A percentile compares a stretch with the other conserved stretches of the same genome.
These are phyloP conservation scores for Eulemur albifrons DNA, from an alignment of 2,797 vertebrate genomes.

Conservation along the genomic window DNA sequence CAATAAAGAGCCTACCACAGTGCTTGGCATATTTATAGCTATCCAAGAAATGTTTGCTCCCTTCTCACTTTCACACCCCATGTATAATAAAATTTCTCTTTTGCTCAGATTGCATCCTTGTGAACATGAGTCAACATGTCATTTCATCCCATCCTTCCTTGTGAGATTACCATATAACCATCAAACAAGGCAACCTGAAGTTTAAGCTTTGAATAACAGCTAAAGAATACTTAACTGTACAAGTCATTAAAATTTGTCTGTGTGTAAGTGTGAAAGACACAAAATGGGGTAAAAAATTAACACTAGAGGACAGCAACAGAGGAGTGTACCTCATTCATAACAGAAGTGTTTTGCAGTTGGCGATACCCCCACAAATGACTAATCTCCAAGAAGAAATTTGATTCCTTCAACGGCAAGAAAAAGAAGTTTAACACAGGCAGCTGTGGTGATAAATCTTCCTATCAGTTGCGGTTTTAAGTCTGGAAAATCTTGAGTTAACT, in stretches of 20 bases:
- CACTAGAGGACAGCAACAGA: neutral
- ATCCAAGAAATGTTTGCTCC: neutral
- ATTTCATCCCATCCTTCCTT: constrained; percentile 24
- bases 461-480: constrained; percentile 57
- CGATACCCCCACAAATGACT: constrained; percentile 51
- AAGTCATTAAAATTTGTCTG: constrained; percentile 42
- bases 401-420: constrained; percentile 61
- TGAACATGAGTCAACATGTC: constrained; percentile 19
- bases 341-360: constrained; percentile 64
- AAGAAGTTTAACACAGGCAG: constrained; percentile 60
- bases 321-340: constrained; percentile 50
- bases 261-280: constrained; percentile 29
- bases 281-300: constrained; percentile 51
- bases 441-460: constrained; percentile 71
- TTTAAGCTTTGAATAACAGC: constrained; percentile 51
- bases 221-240: constrained; percentile 36
- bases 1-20: neutral
- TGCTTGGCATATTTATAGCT: neutral
- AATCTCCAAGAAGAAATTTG: constrained; percentile 68
- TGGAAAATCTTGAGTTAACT: constrained; percentile 67
- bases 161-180: neutral
- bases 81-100: constrained; percentile 27
- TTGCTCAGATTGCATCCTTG: constrained; percentile 31
- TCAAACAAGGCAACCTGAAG: constrained; percentile 5
- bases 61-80: neutral